Evolutionary conservation across 2,797 vertebrate species (phyloP).

Genomic region (Tachyglossus aculeatus): DNA sequence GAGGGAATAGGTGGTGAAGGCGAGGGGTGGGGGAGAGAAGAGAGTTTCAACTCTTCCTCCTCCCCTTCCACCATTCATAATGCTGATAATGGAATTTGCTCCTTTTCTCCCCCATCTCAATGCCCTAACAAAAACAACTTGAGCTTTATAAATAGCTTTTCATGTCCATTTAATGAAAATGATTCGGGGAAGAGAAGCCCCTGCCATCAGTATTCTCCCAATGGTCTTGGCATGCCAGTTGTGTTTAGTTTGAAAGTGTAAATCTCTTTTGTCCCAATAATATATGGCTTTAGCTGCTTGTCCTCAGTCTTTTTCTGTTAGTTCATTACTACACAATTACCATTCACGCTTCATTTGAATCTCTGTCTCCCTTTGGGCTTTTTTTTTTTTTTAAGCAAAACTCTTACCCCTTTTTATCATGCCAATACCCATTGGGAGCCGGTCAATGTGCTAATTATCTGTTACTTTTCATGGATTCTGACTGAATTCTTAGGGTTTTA

Average conservation of each 20-base stretch:
- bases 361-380: slow-evolving; percentile 88
- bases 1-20: slow-evolving; percentile 17
- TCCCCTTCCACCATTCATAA: slow-evolving; percentile 76
- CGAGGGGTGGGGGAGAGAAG: slow-evolving; percentile 36
- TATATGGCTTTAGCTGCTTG: slow-evolving; percentile 98
- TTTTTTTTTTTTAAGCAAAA: slow-evolving; percentile 76
- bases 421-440: slow-evolving; percentile 86
- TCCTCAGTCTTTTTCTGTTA: slow-evolving; percentile 97
- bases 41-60: slow-evolving; percentile 36
- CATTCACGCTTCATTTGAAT: slow-evolving; percentile 99
- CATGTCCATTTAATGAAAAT: slow-evolving; percentile 98
- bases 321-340: slow-evolving; percentile 99
- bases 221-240: slow-evolving; percentile 88
- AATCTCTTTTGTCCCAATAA: slow-evolving; percentile 97
- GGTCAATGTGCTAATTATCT: slow-evolving; percentile 96
- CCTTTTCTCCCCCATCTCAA: slow-evolving; percentile 87
- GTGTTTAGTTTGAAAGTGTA: slow-evolving; percentile 99
- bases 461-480: slow-evolving; percentile 90
- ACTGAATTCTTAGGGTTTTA: slow-evolving; percentile 74
- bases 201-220: slow-evolving; percentile 89
- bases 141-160: slow-evolving; percentile 92
- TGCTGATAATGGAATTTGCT: slow-evolving; percentile 87
- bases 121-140: slow-evolving; percentile 91
- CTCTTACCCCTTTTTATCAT: slow-evolving; percentile 90
- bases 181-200: slow-evolving; percentile 84